A percentile compares a stretch with the other conserved stretches of the same genome.
These are phyloP conservation scores for Sycophaga agraensis DNA, from an alignment of 1,140 invertebrate genomes.

Conservation along the genomic window DNA sequence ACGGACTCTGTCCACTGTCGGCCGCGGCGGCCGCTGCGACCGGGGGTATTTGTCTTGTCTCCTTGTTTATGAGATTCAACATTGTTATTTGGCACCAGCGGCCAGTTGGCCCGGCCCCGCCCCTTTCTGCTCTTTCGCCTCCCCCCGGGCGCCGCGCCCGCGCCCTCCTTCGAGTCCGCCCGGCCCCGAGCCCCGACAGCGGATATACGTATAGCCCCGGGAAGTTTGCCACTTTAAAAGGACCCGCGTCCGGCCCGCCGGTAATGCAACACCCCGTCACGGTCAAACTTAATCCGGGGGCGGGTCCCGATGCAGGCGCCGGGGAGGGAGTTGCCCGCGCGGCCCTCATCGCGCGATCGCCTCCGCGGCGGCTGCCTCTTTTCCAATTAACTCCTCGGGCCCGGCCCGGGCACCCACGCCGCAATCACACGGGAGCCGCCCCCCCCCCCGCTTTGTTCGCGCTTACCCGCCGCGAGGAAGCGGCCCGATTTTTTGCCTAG, in stretches of 20 bases:
- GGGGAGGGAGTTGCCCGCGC: conserved; percentile 22
- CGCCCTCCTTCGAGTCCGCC: conserved; percentile 17
- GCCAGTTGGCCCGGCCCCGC: conserved; percentile 45
- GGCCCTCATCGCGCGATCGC: conserved; percentile 1
- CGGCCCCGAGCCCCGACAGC: not conserved
- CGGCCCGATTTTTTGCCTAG: not conserved
- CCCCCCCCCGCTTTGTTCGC: no score
- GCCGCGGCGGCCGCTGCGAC: conserved; percentile 47
- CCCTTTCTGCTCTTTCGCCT: conserved; percentile 31
- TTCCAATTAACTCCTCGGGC: no score
- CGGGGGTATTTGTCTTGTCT: conserved; percentile 62
- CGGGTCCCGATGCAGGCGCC: conserved; percentile 6
- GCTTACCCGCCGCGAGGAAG: no score
- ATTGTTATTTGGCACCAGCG: conserved; percentile 60
- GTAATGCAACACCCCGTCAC: conserved; percentile 39
- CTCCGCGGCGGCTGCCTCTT: no score
- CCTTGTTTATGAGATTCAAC: conserved; percentile 61
- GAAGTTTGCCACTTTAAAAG: conserved; percentile 57
- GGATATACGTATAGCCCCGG: conserved; percentile 51
- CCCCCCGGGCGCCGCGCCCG: not conserved
- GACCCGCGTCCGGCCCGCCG: conserved; percentile 40
- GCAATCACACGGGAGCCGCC: no score
- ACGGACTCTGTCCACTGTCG: conserved; percentile 59
- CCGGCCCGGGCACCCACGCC: no score
- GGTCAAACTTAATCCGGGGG: conserved; percentile 17